phyloP scores from a whole-genome alignment of 2,113 vertebrate species.

The Actenoides lindsayi region DNA sequence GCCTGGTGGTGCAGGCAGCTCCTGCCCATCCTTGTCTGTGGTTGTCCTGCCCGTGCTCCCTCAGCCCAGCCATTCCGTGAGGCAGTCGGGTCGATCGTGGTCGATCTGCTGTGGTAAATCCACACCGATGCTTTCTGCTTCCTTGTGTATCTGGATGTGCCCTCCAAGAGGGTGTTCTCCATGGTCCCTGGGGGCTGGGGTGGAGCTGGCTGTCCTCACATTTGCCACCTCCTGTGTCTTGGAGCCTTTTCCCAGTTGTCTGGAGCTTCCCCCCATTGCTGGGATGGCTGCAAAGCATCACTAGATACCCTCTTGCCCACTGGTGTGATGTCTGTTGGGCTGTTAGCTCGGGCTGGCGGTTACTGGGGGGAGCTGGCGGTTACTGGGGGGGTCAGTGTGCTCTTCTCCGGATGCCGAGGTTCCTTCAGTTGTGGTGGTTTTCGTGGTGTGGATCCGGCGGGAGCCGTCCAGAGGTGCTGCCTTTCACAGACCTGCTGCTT shows the following conservation, averaged over 20 bases:
- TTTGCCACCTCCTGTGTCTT: neutral
- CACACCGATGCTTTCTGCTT: accelerated
- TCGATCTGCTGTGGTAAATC: neutral
- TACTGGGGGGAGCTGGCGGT: neutral
- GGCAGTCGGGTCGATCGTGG: neutral
- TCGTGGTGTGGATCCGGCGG: neutral
- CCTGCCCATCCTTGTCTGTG: neutral
- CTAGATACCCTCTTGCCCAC: neutral
- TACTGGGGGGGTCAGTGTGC: neutral
- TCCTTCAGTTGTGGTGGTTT: neutral
- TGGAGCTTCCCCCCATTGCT: neutral
- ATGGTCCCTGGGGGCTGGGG: neutral
- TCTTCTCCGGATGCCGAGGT: neutral
- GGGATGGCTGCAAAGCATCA: neutral
- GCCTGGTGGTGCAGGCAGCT: neutral
- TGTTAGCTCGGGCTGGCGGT: neutral
- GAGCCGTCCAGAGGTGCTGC: accelerated
- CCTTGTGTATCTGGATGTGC: accelerated
- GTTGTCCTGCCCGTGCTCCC: accelerated
- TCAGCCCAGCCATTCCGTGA: accelerated
- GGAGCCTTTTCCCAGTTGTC: neutral
- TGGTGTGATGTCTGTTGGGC: accelerated
- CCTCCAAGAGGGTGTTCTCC: neutral
- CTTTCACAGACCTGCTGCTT: neutral
- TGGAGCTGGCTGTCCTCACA: neutral